phyloP scores from a whole-genome alignment of 2,113 vertebrate genomes.

The Laticauda laticaudata region DNA sequence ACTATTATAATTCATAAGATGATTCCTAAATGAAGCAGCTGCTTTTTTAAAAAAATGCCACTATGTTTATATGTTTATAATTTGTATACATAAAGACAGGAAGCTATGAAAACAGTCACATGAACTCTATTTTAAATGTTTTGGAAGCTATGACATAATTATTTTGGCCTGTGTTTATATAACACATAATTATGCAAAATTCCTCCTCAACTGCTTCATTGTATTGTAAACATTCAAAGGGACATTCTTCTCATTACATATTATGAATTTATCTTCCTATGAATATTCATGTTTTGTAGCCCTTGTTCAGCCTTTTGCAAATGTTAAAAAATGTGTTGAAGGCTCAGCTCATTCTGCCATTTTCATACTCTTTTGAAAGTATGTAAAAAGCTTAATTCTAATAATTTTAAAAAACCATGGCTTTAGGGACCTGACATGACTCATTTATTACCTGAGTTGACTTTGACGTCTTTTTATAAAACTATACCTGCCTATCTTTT shows the following conservation, averaged over 20 bases:
- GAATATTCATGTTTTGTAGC: slow-evolving; percentile 13
- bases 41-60: not conserved
- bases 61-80: not conserved
- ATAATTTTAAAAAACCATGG: not conserved
- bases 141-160: not conserved
- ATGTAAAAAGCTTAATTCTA: not conserved
- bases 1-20: slow-evolving; percentile 24
- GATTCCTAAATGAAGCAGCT: not conserved
- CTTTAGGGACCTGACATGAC: not conserved
- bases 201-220: not conserved
- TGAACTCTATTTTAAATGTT: not conserved
- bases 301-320: not conserved
- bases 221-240: slow-evolving; percentile 17
- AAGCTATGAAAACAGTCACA: not conserved
- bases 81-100: not conserved
- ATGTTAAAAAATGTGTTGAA: not conserved
- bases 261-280: slow-evolving; percentile 43
- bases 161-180: not conserved
- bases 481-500: not conserved
- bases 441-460: not conserved
- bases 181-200: not conserved
- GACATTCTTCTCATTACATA: slow-evolving; percentile 18
- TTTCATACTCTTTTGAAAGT: not conserved
- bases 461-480: not conserved
- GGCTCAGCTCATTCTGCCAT: not conserved